A percentile compares a stretch with the other conserved stretches of the same genome.
phyloP scores from a whole-genome alignment of 2,113 vertebrate species.

The Brachypodius melanocephalos region DNA sequence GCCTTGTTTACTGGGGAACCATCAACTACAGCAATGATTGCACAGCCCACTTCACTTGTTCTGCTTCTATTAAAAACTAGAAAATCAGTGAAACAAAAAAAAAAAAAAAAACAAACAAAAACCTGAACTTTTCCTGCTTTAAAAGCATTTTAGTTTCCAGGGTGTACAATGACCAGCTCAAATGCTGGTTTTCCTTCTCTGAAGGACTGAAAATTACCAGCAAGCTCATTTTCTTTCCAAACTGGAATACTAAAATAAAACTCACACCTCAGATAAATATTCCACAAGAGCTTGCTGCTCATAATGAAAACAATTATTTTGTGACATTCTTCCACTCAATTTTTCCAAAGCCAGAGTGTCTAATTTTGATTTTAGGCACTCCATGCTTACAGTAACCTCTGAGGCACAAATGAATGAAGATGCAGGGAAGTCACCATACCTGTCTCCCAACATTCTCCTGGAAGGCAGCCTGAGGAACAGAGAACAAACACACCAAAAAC shows the following conservation, averaged over 20 bases:
- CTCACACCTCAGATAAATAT: not conserved
- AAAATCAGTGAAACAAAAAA: not conserved
- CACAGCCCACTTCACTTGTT: not conserved
- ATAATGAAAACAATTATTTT: not conserved
- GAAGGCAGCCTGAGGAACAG: constrained; percentile 89
- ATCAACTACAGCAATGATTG: not conserved
- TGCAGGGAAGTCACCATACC: constrained; percentile 77
- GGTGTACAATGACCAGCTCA: not conserved
- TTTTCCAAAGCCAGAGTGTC: not conserved
- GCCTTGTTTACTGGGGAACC: not conserved
- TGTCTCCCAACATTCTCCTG: constrained; percentile 99
- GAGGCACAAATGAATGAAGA: constrained; percentile 58
- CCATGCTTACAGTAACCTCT: not conserved
- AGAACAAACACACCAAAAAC: constrained; percentile 74
- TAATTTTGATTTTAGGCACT: not conserved
- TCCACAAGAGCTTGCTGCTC: not conserved
- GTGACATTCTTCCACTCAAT: not conserved
- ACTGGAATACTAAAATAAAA: not conserved
- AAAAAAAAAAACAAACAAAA: not conserved
- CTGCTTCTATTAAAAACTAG: not conserved
- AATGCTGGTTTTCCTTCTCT: not conserved
- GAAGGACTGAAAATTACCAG: not conserved
- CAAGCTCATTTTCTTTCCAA: not conserved
- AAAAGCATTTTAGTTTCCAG: not conserved
- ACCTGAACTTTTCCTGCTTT: not conserved